Base-by-base conservation (phyloP, 2,888 invertebrate genomes). In the Phengaris arion region DNA sequence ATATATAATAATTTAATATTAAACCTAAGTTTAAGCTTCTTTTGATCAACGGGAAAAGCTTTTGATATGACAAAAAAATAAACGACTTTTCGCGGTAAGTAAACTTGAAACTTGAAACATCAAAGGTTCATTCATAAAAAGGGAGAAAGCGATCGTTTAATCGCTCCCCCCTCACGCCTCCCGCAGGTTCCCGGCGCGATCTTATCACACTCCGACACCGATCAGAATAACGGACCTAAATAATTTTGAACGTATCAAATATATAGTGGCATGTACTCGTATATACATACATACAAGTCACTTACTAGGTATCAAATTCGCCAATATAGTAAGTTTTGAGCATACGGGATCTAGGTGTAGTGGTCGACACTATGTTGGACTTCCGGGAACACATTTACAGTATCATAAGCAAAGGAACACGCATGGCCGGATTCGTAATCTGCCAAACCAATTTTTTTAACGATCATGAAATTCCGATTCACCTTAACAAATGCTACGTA, bases 91-190 rank as follows among this genome's bases (percentile, higher is more conserved):
- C 64, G 64, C 64, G 64, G 64, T 64, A 64, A 64, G 35, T 45
- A 64, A 64, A 45, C 64, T 12, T 64, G 35, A 64, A 64, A 45
- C 64, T 12, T 64, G 35, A 64, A 64, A 64, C 45, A 64, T 64
- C 64, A 64, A 64, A 64, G 64, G 35, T 64, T 64, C 45, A 45
- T 64, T 64, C 64, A 64, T 64, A 45, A 64, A 64, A 35, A 64
- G 64, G 64, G 64, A 64, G 64, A 45, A 64, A 64, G 22, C 64
- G 35, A 64, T 64, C 64, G 64, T 64, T 64, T 64, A 59, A 35
- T 6, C 35, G 0, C 10, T 12, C 12, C 64, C 22, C 0, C 64
- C 22, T 22, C 12, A 9, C 64, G 15, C 35, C 35, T 12, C 64
- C 13, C 64, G 2, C 35, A 15, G 35, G 64, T 10, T 64, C 1